Conservation (phyloP, 2,113 vertebrate species). For the Rhea americana region DNA sequence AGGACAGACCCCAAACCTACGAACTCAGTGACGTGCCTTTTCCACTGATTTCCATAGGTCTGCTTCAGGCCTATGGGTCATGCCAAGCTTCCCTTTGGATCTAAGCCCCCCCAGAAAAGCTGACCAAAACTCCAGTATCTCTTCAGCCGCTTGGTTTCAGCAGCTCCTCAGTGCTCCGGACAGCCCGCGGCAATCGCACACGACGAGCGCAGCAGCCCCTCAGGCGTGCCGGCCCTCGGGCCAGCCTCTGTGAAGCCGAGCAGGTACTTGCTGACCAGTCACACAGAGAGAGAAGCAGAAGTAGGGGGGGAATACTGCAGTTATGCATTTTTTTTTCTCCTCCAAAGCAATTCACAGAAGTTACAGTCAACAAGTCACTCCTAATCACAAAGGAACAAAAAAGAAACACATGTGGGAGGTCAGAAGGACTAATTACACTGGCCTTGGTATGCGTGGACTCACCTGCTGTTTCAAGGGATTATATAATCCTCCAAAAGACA, state of each 20-base stretch:
- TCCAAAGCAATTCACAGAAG: neutral
- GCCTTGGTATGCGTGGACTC: neutral
- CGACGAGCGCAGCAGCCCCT: neutral
- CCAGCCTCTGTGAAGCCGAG: neutral
- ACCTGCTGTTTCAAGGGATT: conserved; percentile 25
- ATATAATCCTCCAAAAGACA: neutral
- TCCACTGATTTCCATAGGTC: no score
- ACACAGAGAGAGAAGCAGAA: neutral
- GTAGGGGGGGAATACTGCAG: neutral
- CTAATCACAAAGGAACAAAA: neutral
- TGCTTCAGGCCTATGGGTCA: neutral
- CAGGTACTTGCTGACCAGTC: neutral
- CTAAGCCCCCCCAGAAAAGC: neutral
- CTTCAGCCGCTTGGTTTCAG: neutral
- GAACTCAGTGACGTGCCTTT: no score
- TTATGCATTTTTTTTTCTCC: neutral
- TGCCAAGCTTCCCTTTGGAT: neutral
- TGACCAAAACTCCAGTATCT: neutral
- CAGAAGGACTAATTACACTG: neutral
- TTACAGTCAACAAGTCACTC: neutral
- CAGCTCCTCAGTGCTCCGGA: neutral
- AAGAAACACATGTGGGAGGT: neutral
- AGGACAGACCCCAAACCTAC: no score
- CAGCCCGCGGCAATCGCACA: neutral
- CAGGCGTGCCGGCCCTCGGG: no score